Base-by-base conservation (phyloP, 2,888 invertebrate genomes). In the Zhuqinia jingwanae region DNA sequence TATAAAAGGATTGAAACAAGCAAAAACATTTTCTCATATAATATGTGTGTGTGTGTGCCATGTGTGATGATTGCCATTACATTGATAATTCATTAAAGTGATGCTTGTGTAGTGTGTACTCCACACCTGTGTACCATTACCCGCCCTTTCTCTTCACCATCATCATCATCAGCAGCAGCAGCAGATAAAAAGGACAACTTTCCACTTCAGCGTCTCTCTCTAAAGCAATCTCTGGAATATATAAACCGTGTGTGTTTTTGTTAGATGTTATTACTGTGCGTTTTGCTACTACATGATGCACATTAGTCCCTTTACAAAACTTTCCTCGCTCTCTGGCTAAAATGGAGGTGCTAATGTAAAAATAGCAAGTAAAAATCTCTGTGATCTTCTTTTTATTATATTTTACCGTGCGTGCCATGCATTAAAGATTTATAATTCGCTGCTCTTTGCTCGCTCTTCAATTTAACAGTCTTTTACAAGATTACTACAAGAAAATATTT, bases 81-180 rank as follows among this genome's bases (percentile, higher is more conserved):
- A 85, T 85, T 85, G 85, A 79, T 79, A 79, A 85, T 85, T 85
- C 85, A 85, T 85, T 85, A 85, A 85, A 85, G 85, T 78, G 78
- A 58, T 75, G 58, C 70, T 5, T 60, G 65, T 63, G 63, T 70
- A 53, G 53, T 80, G 63, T 60, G 63, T 70, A 53, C 70, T 80
- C 65, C 79, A 70, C 80, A 63, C 58, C 68, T 70, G 70, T 80
- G 80, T 70, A 70, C 68, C 36, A 70, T 80, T 70, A 68, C 80
- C 79, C 60, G 60, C 56, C 70, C 75, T 45, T 82, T 60, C 80
- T 63, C 36, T 50, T 77, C 42, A n/a, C 50, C 47, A 27, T 36
- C 36, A 36, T 36, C 36, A n/a, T 63, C 36, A 47, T 77, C 42
- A n/a, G 30, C 47, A 27, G 3, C 36, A 36, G 3, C 36, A 36